These are phyloP conservation scores for Pollenia angustigena DNA, from an alignment of 2,888 invertebrate genomes.

Conservation along the genomic window DNA sequence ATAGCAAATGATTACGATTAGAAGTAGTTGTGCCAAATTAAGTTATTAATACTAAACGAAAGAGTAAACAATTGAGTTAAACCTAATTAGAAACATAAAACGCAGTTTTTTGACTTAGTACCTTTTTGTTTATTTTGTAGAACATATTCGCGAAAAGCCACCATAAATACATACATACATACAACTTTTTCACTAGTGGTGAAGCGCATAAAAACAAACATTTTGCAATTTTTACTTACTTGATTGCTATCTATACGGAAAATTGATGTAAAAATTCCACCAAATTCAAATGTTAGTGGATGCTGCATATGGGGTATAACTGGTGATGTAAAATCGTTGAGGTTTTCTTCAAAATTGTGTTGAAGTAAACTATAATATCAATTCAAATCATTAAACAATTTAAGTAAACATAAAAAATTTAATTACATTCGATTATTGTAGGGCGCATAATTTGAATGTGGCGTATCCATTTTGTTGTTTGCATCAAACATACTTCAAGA, in stretches of 20 bases:
- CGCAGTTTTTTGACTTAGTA: too few species aligned
- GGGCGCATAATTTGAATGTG: constrained; percentile 19
- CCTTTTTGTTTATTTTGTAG: too few species aligned
- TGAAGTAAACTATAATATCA: constrained; percentile 16
- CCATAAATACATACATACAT: too few species aligned
- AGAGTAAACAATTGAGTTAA: too few species aligned
- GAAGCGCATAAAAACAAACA: not conserved
- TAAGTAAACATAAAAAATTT: not conserved
- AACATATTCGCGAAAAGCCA: too few species aligned
- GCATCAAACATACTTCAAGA: not conserved
- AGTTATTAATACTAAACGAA: too few species aligned
- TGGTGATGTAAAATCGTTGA: constrained; percentile 43
- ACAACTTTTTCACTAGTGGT: too few species aligned
- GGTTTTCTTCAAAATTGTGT: constrained; percentile 14
- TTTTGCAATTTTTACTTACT: constrained; percentile 38
- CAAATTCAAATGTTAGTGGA: constrained; percentile 8
- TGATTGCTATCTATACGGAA: constrained; percentile 57
- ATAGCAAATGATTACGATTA: too few species aligned
- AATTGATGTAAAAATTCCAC: constrained; percentile 35
- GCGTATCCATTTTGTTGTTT: constrained; percentile 49
- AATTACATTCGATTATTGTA: constrained; percentile 40
- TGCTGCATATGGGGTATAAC: constrained; percentile 58
- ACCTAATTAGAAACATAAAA: too few species aligned
- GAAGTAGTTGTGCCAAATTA: too few species aligned
- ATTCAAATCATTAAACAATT: not conserved